Base-by-base conservation (phyloP, 2,888 invertebrate genomes). In the Andrena haemorrhoa region DNA sequence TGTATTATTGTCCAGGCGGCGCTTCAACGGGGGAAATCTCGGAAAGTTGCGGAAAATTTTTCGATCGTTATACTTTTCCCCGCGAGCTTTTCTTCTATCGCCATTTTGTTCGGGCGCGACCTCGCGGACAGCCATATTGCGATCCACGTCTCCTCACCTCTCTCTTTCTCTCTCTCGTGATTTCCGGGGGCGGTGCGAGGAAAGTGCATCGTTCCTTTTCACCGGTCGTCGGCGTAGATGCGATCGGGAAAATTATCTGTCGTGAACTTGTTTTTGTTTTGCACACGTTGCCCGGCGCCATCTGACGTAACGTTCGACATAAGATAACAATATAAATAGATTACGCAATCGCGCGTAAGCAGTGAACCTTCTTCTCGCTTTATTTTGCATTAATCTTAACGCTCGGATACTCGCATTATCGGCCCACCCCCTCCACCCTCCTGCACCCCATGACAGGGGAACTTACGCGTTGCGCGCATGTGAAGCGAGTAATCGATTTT, bases 51-150 rank as follows among this genome's bases (percentile, higher is more conserved):
- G 31, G 58, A 29, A 12, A n/a, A 23, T 23, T 72, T 53, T 23
- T 29, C 53, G 53, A 63, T 63, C 60, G 23, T 16, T 65, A 65
- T 68, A 51, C 69, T 89, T 89, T 88, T 84, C 79, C 68, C 68
- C 29, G 70, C 77, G 83, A 83, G 84, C 86, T 89, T 89, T 87
- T 78, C 83, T 78, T 74, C 69, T 72, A 83, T 90, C 92, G 93
- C 93, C 93, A 93, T 93, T 88, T 93, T 93, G 92, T 89, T 89
- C 90, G 90, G 90, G 90, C 85, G 87, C 89, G 89, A 91, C 90
- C 90, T 91, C 83, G 85, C 87, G 76, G 88, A 88, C 93, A 89
- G 93, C 93, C 93, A 93, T 93, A 87, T 93, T 93, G 92, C 83
- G 86, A 85, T 87, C 88, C 89, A 86, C 86, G 85, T 84, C 81